Evolutionary conservation across 2,888 invertebrate species (phyloP), one percentile per base, ranked within the genome.

Genomic region (Tenthredo amoena): DNA sequence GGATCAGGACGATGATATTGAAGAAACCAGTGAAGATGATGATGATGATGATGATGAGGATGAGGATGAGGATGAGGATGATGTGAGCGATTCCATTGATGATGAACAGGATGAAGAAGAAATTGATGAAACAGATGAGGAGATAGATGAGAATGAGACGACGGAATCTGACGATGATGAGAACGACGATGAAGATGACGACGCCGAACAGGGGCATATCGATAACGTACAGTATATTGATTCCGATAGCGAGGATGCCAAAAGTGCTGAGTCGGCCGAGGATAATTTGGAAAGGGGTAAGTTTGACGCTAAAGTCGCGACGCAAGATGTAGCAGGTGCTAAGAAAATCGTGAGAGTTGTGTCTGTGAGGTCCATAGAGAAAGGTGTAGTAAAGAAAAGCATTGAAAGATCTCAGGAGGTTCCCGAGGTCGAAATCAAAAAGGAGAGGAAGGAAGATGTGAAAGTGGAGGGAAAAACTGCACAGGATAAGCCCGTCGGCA

Each of bases 1-100:
- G 71, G 86, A 88, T 84, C 86, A 86, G 31, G 87, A 86, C 72
- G 87, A 87, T 40, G 77, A 85, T 26, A 89, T 90, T 34, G 91
- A 91, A 34, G 89, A 91, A 9, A 89, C 90, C 40, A 89, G 92
- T 0, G 89, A 90, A 7, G 89, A 90, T 4, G 88, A 87, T 65
- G 87, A 90, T 37, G 88, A 89, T 43, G 88, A 89, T n/a, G n/a
- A n/a, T 47, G 88, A 90, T 79, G 85, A 86, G 65, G 86, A 88
- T 85, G 86, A 86, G 4, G 82, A 40, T n/a, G 76, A 76, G 50
- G 86, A 86, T 72, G 84, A 86, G 74, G 85, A 85, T 15, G 79
- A 62, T 37, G 43, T 82, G 21, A 86, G 84, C 2, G 79, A 81
- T 18, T 58, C 15, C 50, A 91, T 93, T 79, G 92, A 93, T 43